Base-by-base conservation (phyloP, 1,140 invertebrate genomes). In the Temnothorax curvispinosus region DNA sequence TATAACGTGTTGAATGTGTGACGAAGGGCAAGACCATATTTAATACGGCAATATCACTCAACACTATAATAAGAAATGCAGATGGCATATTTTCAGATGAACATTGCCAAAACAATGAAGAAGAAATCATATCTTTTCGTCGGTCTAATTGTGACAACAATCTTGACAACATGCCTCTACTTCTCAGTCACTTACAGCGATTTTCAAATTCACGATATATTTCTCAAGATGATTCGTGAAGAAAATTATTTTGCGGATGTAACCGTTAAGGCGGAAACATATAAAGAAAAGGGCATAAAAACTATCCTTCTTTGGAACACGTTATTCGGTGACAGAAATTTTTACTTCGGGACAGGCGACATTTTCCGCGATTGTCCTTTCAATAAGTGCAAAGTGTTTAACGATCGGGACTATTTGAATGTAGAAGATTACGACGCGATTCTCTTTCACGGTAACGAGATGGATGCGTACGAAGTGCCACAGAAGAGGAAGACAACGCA, bases 301-400 rank as follows among this genome's bases (percentile, higher is more conserved):
- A 92, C 84, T 2, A 91, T 94, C 1, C 87, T 94, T 1, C 91
- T 91, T 13, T 94, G 93, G 93, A 94, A 93, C 50, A 88, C 72
- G 1, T 76, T 94, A 74, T 94, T 94, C 80, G 85, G 85, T 8
- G 21, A 89, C 5, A 65, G 87, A 2, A 87, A 78, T 0, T 94
- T 94, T 54, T 93, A 93, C 35, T 78, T 94, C 13, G 94, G 93
- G 9, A 7, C 86, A 8, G 92, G 91, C 13, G 80, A 90, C 11
- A 54, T 92, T 1, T 93, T 93, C 18, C 15, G 15, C 9, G 7
- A 87, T 5, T 94, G 93, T 52, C 88, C 91, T 1, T 38, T 86
- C 5, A 87, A 88, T 41, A 76, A 89, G 8, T 94, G 93, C 52
- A 90, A 88, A 27, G 86, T 92, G 2, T 90, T 92, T 0, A 64